Conservation (phyloP, 2,888 invertebrate species). For the Cephus rjabovi region DNA sequence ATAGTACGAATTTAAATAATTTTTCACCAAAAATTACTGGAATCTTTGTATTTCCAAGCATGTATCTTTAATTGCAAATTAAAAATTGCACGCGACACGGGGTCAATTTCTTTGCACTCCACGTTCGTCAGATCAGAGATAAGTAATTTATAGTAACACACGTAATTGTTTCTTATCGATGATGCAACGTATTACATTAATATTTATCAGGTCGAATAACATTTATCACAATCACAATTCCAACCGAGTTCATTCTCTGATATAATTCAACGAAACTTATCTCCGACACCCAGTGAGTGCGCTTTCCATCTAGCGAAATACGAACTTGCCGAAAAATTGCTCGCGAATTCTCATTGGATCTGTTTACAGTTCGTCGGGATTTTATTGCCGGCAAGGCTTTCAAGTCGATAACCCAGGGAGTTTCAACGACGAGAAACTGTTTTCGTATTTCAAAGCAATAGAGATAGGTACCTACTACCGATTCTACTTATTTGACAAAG, state of each 20-base stretch:
- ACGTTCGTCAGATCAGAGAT: neutral
- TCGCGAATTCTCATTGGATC: neutral
- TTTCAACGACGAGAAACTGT: neutral
- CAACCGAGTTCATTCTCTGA: neutral
- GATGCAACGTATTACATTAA: neutral
- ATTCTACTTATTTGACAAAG: neutral
- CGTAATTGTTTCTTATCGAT: too few relatives aligned
- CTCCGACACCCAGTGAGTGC: neutral
- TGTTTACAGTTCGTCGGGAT: neutral
- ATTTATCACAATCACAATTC: neutral
- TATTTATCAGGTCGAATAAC: neutral
- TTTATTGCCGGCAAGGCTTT: neutral
- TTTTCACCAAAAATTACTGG: neutral
- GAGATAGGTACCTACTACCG: neutral
- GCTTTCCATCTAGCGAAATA: neutral
- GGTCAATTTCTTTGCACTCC: neutral
- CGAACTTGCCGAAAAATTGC: neutral
- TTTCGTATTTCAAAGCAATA: neutral
- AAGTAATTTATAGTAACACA: too few relatives aligned
- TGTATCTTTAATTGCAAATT: neutral
- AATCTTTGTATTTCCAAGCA: neutral
- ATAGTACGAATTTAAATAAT: neutral
- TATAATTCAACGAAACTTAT: neutral
- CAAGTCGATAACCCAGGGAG: neutral
- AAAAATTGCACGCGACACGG: neutral